Percentiles rank a stretch among this genome's conserved stretches.
These are phyloP conservation scores for Piprites chloris DNA, from an alignment of 2,113 vertebrate species.

Conservation along the genomic window DNA sequence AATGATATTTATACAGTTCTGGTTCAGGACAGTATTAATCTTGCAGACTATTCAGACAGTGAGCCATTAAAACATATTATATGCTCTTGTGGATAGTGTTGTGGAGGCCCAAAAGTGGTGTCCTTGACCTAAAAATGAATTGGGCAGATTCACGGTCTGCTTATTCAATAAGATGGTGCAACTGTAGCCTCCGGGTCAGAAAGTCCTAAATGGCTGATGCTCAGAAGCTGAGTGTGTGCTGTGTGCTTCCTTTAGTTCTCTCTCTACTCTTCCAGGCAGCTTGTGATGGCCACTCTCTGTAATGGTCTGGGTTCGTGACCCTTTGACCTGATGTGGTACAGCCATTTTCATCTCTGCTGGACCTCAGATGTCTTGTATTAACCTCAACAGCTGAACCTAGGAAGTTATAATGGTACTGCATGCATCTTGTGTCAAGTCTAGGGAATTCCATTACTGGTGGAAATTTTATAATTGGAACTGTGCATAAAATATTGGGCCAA, in stretches of 20 bases:
- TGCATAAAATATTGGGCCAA: not conserved
- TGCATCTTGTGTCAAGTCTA: not conserved
- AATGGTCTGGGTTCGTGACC: not conserved
- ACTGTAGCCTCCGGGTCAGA: not conserved
- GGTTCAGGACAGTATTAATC: not conserved
- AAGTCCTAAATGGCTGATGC: not conserved
- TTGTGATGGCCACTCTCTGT: not conserved
- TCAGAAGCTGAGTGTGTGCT: not conserved
- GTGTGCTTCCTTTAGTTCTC: not conserved
- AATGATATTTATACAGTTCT: not conserved
- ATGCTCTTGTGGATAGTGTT: not conserved
- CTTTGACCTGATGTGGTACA: not conserved
- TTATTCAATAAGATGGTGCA: not conserved
- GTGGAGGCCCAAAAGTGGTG: not conserved
- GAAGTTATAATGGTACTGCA: not conserved
- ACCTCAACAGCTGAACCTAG: not conserved
- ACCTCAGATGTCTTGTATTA: not conserved
- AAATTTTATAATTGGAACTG: not conserved
- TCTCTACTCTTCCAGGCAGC: not conserved
- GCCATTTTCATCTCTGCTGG: not conserved
- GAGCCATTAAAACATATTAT: not conserved
- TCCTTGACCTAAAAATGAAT: not conserved
- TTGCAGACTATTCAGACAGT: not conserved
- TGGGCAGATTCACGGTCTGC: not conserved
- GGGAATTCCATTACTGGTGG: not conserved